phyloP scores from a whole-genome alignment of 1,140 invertebrate genomes.

The Neodiprion virginianus region DNA sequence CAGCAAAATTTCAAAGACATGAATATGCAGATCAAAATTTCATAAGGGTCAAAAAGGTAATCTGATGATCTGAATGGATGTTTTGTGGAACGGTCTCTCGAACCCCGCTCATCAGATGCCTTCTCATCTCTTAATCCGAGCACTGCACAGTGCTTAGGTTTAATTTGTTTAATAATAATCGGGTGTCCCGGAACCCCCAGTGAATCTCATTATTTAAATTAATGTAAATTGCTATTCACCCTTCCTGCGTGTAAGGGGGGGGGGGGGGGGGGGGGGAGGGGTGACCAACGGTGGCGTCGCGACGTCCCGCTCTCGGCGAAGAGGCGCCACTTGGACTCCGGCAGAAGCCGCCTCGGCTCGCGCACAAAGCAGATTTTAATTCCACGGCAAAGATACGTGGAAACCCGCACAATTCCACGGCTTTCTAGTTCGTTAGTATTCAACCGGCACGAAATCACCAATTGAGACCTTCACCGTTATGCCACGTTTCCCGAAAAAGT shows the following conservation, averaged over 20 bases:
- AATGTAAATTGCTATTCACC: conserved; percentile 6
- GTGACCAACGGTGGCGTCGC: neutral
- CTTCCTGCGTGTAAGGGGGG: neutral
- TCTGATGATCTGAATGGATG: too few relatives aligned
- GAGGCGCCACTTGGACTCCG: neutral
- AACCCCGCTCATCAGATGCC: too few relatives aligned
- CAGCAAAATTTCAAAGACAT: too few relatives aligned
- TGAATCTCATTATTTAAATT: neutral
- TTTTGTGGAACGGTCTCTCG: too few relatives aligned
- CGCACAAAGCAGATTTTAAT: conserved; percentile 5
- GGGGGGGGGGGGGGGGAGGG: neutral
- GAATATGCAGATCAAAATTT: too few relatives aligned
- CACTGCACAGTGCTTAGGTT: neutral
- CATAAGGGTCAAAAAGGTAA: too few relatives aligned
- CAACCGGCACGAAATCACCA: neutral
- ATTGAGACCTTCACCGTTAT: neutral
- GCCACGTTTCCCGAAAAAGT: neutral
- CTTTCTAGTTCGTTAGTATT: neutral
- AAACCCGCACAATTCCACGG: too few relatives aligned
- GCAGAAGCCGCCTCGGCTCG: too few relatives aligned
- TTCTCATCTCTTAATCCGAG: neutral
- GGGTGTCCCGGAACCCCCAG: neutral
- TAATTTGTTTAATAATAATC: conserved; percentile 6
- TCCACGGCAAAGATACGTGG: neutral
- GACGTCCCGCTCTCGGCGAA: neutral